Conservation (phyloP, 35 echinoderm and acorn worm genomes). For the Hemicentrotus pulcherrimus region DNA sequence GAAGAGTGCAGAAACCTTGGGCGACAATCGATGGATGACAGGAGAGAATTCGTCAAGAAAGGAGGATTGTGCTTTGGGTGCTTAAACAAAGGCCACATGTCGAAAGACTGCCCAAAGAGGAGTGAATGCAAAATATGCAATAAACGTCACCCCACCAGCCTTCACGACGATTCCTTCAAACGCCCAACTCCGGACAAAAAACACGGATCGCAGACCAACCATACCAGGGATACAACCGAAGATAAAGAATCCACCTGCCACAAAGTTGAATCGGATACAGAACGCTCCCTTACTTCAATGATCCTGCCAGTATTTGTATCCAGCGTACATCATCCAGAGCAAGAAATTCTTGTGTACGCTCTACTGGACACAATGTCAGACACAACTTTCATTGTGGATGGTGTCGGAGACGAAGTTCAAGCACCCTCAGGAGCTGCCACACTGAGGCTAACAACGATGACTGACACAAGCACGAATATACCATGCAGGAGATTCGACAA, state of each 20-base stretch:
- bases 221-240: no score
- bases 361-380: background rate
- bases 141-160: slow-evolving; percentile 56
- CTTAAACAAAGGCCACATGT: slow-evolving; percentile 17
- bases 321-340: background rate
- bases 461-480: background rate
- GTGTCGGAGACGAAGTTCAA: no score
- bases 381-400: background rate
- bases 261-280: background rate
- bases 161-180: slow-evolving; percentile 41
- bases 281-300: background rate
- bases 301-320: background rate
- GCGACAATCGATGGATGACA: background rate
- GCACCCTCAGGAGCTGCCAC: no score
- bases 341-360: slow-evolving; percentile 7
- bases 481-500: background rate
- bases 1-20: background rate
- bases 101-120: slow-evolving; percentile 45
- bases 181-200: background rate
- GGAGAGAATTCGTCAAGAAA: slow-evolving; percentile 48
- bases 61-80: slow-evolving; percentile 34
- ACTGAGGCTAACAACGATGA: background rate
- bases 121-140: slow-evolving; percentile 53
- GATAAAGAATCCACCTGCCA: background rate
- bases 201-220: no score